phyloP scores from a whole-genome alignment of 1,140 invertebrate genomes.

The Papilio dardanus region DNA sequence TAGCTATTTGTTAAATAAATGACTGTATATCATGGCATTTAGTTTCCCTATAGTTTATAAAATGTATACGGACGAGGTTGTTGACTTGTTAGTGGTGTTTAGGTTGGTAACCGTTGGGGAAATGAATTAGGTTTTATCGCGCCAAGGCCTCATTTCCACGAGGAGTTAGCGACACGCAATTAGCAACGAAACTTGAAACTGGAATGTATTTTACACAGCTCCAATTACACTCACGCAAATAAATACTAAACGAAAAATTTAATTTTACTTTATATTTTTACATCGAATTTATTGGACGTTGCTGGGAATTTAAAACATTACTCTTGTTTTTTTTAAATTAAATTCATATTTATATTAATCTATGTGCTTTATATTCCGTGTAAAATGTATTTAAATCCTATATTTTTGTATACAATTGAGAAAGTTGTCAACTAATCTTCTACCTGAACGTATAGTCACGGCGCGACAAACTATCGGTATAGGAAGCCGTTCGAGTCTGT shows the following conservation, averaged over 20 bases:
- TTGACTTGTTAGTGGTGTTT: conserved; percentile 43
- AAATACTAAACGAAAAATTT: not conserved
- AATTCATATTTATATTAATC: not conserved
- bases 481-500: conserved; percentile 68
- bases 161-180: conserved; percentile 51
- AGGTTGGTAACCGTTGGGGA: conserved; percentile 40
- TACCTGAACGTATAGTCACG: conserved; percentile 54
- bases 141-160: conserved; percentile 47
- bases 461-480: conserved; percentile 56
- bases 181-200: conserved; percentile 39
- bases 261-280: not conserved
- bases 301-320: not conserved
- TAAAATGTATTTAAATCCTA: not conserved
- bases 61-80: conserved; percentile 61
- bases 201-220: not conserved
- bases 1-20: conserved; percentile 2
- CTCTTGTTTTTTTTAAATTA: not conserved
- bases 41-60: conserved; percentile 51
- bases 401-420: not conserved
- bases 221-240: conserved; percentile 24
- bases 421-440: conserved; percentile 29
- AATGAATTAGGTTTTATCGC: conserved; percentile 48
- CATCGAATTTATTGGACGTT: not conserved
- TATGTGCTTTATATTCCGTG: not conserved
- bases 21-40: not conserved